Conservation (phyloP, 2,888 invertebrate genomes). For the Loripinus fragilis region DNA sequence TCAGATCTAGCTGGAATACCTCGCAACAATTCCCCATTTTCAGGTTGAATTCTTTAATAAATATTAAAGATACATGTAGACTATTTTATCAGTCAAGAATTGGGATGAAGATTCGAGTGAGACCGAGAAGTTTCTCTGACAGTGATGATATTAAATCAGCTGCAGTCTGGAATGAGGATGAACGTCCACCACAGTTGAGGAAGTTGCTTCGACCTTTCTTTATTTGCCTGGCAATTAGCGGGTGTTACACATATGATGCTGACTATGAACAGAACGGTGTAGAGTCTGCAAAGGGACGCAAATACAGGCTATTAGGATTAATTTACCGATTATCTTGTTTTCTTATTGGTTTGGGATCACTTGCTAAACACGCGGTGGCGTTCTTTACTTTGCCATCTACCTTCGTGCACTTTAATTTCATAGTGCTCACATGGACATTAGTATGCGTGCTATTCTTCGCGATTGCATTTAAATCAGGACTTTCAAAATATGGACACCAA, state of each 20-base stretch:
- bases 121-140: too few relatives aligned
- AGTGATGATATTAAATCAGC: background rate
- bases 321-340: background rate
- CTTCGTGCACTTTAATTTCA: background rate
- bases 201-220: background rate
- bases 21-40: too few relatives aligned
- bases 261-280: background rate
- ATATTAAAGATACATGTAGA: too few relatives aligned
- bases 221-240: background rate
- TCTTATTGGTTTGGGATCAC: background rate
- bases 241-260: slow-evolving; percentile 12
- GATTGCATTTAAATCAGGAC: background rate
- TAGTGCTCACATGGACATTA: background rate
- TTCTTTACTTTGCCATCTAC: background rate
- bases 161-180: background rate
- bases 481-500: background rate
- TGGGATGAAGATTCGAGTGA: too few relatives aligned
- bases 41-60: too few relatives aligned
- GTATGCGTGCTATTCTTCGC: background rate
- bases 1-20: too few relatives aligned
- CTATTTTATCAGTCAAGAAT: too few relatives aligned
- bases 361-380: background rate
- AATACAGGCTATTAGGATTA: background rate
- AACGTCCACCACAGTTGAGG: background rate
- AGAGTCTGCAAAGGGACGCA: background rate